Base-by-base conservation (phyloP, 2,797 vertebrate species). In the Halcyon badia region DNA sequence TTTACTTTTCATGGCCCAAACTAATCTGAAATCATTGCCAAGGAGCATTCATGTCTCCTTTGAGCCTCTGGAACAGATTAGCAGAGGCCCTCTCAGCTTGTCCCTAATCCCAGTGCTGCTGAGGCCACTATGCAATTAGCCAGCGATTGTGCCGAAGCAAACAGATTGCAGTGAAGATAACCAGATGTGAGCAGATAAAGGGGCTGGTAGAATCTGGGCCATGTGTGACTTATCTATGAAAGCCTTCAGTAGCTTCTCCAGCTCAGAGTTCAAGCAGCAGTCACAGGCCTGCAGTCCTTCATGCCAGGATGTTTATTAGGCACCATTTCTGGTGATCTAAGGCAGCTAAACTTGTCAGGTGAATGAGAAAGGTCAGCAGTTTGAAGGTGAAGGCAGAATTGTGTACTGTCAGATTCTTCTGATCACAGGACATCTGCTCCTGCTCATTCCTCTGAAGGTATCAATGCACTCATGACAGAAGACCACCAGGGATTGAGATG, bases 121-220 rank as follows among this genome's bases (percentile, higher is more conserved):
- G 70, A 83, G 76, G 87, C 56, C 19, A 8, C 75, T 56, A 52
- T 2, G 3, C 82, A 92, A 88, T 95, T 91, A 96, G 69, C 35
- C 56, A 89, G 68, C 56, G 24, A 39, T 66, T 44, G 84, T 80
- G 76, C 22, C 0, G 5, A 21, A 30, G 70, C 52, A 51, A 86
- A 58, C 41, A 91, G 88, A 78, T 92, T 33, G 76, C 2, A 5
- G 2, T 93, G 81, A 91, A 87, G 96, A 79, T 70, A 95, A 91
- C 54, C 95, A 97, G 96, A 96, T 95, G 88, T 66, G 82, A 95
- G 66, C 69, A 87, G 90, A 95, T 72, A 75, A 93, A 92, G 66
- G 18, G 28, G 58, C 19, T 1, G 0, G 41, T 9, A 30, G 66
- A 83, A 95, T 75, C 20, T 2, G 16, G 60, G 60, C 87, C 80